A percentile compares a stretch with the other conserved stretches of the same genome.
phyloP scores from a whole-genome alignment of 2,113 vertebrate genomes.

The Sterrhoptilus dennistouni region DNA sequence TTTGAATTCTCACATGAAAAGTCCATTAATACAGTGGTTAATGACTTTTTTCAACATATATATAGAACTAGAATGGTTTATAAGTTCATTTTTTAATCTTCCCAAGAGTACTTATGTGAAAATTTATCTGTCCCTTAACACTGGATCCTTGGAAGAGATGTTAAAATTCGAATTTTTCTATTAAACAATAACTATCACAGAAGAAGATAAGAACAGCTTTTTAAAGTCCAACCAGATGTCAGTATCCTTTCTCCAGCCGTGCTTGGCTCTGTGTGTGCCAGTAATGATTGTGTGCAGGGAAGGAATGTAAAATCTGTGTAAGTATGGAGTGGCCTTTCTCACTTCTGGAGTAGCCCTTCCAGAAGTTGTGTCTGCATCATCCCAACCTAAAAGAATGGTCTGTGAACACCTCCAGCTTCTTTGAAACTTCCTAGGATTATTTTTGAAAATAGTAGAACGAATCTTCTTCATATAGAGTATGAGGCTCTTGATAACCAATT shows the following conservation, averaged over 20 bases:
- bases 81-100: background rate
- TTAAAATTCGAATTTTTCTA: background rate
- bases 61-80: background rate
- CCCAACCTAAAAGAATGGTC: background rate
- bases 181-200: background rate
- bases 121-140: background rate
- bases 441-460: background rate
- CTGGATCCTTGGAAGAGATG: background rate
- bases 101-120: background rate
- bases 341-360: background rate
- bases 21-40: background rate
- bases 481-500: background rate
- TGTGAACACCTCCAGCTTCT: fast-evolving
- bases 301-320: background rate
- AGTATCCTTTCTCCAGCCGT: background rate
- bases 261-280: background rate
- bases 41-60: background rate
- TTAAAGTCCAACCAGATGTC: background rate
- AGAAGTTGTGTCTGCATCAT: background rate
- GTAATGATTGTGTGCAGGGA: background rate
- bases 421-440: background rate
- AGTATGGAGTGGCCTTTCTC: background rate
- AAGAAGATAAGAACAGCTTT: background rate
- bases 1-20: background rate
- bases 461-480: background rate